Conservation (phyloP, 2,888 invertebrate species). For the Pristionchus exspectatus region DNA sequence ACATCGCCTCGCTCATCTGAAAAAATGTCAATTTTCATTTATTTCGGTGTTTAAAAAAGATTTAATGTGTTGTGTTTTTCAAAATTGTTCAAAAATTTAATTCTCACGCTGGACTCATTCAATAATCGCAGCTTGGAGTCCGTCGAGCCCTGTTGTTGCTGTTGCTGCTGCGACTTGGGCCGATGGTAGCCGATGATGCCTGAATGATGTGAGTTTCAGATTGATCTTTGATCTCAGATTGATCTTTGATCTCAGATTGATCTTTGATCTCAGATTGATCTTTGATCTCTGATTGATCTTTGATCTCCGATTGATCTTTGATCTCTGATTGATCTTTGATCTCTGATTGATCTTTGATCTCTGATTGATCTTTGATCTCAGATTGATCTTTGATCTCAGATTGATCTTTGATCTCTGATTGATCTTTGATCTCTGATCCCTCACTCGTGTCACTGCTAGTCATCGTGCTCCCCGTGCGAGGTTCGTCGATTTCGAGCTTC, state of each 20-base stretch:
- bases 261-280: slow-evolving; percentile 17
- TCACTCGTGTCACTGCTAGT: slow-evolving; percentile 47
- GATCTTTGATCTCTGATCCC: background rate
- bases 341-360: background rate
- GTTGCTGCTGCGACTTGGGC: background rate
- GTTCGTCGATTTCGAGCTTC: slow-evolving; percentile 39
- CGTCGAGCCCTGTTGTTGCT: background rate
- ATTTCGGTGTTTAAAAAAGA: background rate
- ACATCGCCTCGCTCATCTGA: slow-evolving; percentile 67
- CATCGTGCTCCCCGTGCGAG: slow-evolving; percentile 11
- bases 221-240: background rate
- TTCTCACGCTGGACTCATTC: background rate
- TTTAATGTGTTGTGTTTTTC: too few relatives aligned
- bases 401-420: slow-evolving; percentile 12
- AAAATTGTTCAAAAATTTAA: background rate
- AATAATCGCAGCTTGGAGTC: background rate
- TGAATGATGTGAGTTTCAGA: background rate
- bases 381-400: background rate
- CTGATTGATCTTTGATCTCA: background rate
- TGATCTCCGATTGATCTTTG: slow-evolving; percentile 12
- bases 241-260: slow-evolving; percentile 3
- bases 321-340: slow-evolving; percentile 21
- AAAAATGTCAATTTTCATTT: background rate
- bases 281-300: slow-evolving; percentile 4
- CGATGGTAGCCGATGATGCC: slow-evolving; percentile 19